Evolutionary conservation across 2,113 vertebrate species (phyloP).

Genomic region (Chloropsis cyanopogon): DNA sequence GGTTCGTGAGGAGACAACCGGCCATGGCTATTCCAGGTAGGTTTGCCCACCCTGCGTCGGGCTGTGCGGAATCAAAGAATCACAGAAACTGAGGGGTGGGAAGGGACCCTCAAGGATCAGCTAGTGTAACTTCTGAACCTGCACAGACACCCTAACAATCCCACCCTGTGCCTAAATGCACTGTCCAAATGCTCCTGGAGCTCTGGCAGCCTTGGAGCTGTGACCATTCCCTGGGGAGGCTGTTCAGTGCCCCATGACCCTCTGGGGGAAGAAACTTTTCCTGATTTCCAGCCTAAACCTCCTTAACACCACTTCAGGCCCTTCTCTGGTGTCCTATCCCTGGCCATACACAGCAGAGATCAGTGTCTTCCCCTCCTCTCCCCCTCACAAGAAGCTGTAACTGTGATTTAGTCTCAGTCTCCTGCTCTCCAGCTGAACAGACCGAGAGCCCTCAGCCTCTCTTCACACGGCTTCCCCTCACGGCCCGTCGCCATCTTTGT

Average conservation of each 20-base stretch:
- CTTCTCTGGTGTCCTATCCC: too few relatives aligned
- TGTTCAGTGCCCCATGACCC: background rate
- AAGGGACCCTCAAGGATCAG: background rate
- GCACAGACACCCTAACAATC: background rate
- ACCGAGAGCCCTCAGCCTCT: background rate
- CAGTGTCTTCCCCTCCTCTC: background rate
- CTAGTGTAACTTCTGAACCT: background rate
- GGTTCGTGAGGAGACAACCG: accelerated
- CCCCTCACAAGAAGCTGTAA: background rate
- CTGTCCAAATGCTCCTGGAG: background rate
- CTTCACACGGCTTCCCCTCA: background rate
- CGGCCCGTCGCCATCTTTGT: background rate
- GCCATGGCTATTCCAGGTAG: accelerated
- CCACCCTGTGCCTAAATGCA: background rate
- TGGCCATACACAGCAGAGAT: background rate
- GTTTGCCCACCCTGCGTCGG: accelerated
- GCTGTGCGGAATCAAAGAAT: background rate
- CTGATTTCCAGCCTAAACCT: background rate
- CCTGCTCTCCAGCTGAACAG: background rate
- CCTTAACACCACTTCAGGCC: background rate
- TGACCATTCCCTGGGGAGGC: background rate
- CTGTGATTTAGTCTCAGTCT: accelerated
- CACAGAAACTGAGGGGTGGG: background rate
- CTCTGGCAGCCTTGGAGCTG: background rate
- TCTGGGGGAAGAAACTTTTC: background rate